Percentiles rank a stretch among this genome's conserved stretches.
These are phyloP conservation scores for Sternotherus odoratus DNA, from an alignment of 2,797 vertebrate species.

Conservation along the genomic window DNA sequence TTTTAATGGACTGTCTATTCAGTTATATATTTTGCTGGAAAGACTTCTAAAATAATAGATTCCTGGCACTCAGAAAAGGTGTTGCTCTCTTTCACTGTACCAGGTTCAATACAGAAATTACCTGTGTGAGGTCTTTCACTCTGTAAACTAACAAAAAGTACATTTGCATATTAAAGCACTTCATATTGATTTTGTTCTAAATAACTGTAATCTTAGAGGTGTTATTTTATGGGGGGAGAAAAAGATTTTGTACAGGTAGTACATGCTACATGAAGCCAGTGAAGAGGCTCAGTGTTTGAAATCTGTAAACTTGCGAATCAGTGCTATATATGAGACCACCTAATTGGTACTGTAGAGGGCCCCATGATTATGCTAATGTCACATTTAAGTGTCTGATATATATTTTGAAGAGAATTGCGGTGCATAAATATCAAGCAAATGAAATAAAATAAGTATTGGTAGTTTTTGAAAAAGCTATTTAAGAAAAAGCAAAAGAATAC, in stretches of 20 bases:
- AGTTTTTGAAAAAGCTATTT: neutral
- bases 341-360: neutral
- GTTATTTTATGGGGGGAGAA: neutral
- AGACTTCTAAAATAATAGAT: neutral
- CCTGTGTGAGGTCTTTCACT: neutral
- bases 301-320: neutral
- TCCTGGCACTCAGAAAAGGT: neutral
- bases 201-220: neutral
- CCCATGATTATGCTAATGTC: constrained; percentile 11
- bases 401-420: constrained; percentile 11
- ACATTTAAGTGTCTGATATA: constrained; percentile 23
- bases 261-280: neutral
- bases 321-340: neutral
- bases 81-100: neutral
- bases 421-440: neutral
- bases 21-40: neutral
- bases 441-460: constrained; percentile 37
- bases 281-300: neutral
- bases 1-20: neutral
- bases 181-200: neutral
- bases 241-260: neutral
- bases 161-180: neutral
- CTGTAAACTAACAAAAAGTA: neutral
- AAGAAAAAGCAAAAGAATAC: neutral
- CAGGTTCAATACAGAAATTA: neutral